Base-by-base conservation (phyloP, 1,140 invertebrate species). In the Coptotermes formosanus region DNA sequence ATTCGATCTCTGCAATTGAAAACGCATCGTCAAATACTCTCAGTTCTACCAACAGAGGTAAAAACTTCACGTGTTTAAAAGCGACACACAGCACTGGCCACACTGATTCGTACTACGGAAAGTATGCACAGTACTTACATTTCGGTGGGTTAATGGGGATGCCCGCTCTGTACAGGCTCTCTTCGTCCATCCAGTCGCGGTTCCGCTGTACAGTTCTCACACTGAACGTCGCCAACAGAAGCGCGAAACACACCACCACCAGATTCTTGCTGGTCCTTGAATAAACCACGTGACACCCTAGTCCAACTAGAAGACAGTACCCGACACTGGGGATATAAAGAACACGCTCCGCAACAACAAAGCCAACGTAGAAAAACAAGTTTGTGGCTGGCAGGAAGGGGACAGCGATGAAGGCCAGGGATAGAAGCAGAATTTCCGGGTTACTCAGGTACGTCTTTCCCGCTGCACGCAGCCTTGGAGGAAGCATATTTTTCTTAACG, bases 261-360 rank as follows among this genome's bases (percentile, higher is more conserved):
- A 94, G 89, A 85, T 91, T 90, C 30, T 92, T 89, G 87, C 82
- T 87, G 88, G 86, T 87, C 88, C 89, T 88, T 23, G 89, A 90
- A 8, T 90, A 88, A 85, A 92, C 92, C 44, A 91, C 90, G 52
- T 91, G 91, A 86, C 92, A 92, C 7, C 95, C 96, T 69, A 97
- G 92, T 30, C 96, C 97, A 25, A 97, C 91, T 75, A 99, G 92
- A 88, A 99, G 93, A 91, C 97, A 99, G 91, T 96, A 98, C 55
- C 98, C 98, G 88, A 99, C 96, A 91, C 97, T 99, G 48, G 98
- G 98, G 89, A 98, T 93, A 91, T 99, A 99, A 38, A 99, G 93
- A 85, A 99, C 96, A 87, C 98, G 93, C 91, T 99, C 98, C 59
- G 98, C 98, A 16, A 99, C 96, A 44, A 99, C 98, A 91, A 99